Evolutionary conservation across 23 tunicate genomes (phyloP).

Genomic region (Halocynthia aurantium): DNA sequence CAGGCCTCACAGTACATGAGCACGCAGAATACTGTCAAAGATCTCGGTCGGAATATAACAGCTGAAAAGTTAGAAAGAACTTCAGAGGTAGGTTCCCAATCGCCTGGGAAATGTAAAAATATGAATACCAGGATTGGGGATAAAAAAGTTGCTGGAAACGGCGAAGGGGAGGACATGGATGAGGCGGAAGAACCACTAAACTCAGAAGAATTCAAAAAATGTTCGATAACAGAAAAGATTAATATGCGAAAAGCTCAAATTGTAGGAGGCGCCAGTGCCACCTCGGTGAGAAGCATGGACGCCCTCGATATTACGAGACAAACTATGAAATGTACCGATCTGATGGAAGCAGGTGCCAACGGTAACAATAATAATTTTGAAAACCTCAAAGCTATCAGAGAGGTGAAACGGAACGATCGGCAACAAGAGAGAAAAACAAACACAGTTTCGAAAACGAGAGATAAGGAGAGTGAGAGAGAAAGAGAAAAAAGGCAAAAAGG

Average conservation of each 20-base stretch:
- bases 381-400: no score
- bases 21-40: no score
- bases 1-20: no score
- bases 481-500: not conserved
- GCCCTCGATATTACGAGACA: no score
- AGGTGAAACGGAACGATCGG: not conserved
- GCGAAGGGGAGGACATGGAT: not conserved
- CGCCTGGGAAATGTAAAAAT: not conserved
- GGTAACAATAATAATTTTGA: no score
- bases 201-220: not conserved
- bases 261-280: not conserved
- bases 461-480: not conserved
- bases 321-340: no score
- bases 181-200: not conserved
- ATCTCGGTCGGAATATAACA: no score
- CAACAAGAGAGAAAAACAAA: slow-evolving; percentile 9
- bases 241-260: slow-evolving; percentile 3
- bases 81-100: not conserved
- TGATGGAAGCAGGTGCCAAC: no score
- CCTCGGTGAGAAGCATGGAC: not conserved
- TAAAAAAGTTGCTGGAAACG: not conserved
- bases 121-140: not conserved
- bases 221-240: slow-evolving; percentile 8
- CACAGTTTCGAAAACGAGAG: slow-evolving; percentile 3
- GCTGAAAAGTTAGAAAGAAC: no score